phyloP scores from a whole-genome alignment of 2,113 vertebrate genomes.

The Limanda limanda region DNA sequence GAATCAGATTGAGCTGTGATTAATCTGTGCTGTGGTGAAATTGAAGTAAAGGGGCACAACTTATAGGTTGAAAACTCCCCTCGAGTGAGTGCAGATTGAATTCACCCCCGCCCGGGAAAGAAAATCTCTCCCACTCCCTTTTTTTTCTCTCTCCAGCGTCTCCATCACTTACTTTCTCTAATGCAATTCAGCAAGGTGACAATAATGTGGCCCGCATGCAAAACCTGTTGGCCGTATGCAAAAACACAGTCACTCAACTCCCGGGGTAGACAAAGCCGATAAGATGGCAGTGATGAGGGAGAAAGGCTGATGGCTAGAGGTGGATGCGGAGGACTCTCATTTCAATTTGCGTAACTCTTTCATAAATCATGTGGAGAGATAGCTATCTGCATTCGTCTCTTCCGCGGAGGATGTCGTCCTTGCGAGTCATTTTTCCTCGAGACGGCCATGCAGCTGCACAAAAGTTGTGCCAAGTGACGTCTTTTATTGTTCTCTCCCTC shows the following conservation, averaged over 20 bases:
- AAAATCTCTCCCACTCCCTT: constrained; percentile 25
- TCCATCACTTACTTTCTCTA: constrained; percentile 54
- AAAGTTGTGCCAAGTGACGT: not conserved
- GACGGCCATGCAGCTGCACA: not conserved
- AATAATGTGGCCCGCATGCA: constrained; percentile 76
- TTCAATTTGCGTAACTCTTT: constrained; percentile 28
- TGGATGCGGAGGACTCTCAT: constrained; percentile 40
- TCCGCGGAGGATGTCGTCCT: constrained; percentile 1
- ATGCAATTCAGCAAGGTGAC: constrained; percentile 80
- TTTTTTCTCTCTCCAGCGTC: constrained; percentile 25
- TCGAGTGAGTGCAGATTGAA: constrained; percentile 45
- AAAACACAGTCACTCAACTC: constrained; percentile 58
- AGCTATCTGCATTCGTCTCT: constrained; percentile 8
- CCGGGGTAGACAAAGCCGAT: constrained; percentile 34
- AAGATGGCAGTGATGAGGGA: constrained; percentile 48
- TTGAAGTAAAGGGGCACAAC: constrained; percentile 45
- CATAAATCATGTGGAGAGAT: constrained; percentile 41
- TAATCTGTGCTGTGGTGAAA: constrained; percentile 55
- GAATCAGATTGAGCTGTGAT: constrained; percentile 61
- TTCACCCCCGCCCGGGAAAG: constrained; percentile 35
- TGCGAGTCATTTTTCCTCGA: not conserved
- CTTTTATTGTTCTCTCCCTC: not conserved
- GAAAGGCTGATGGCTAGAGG: constrained; percentile 12
- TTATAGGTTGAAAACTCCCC: constrained; percentile 34
- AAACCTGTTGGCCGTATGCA: constrained; percentile 73